A percentile compares a stretch with the other conserved stretches of the same genome.
These are phyloP conservation scores for Matsumurasca onukii DNA, from an alignment of 1,140 invertebrate genomes.

Conservation along the genomic window DNA sequence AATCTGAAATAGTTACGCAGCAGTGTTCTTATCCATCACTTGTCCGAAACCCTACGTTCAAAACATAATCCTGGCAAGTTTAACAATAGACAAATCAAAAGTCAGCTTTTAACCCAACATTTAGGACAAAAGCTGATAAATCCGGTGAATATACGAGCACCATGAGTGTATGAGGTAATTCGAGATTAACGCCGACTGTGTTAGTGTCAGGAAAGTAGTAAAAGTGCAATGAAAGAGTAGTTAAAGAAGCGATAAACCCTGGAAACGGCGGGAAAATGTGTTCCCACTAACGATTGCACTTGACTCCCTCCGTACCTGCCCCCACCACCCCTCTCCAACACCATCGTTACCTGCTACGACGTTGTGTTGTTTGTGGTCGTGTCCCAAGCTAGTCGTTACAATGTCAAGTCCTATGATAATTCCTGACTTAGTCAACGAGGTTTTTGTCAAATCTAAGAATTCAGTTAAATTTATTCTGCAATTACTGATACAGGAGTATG, in stretches of 20 bases:
- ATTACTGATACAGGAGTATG: too few relatives aligned
- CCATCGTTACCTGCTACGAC: background rate
- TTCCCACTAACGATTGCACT: constrained; percentile 12
- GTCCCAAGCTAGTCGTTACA: background rate
- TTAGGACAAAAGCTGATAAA: too few relatives aligned
- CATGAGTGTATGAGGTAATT: too few relatives aligned
- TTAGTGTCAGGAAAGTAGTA: constrained; percentile 20
- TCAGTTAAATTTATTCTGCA: too few relatives aligned
- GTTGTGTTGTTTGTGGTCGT: background rate
- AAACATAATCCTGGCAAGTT: too few relatives aligned
- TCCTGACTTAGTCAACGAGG: background rate
- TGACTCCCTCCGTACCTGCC: constrained; percentile 2
- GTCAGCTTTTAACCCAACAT: too few relatives aligned
- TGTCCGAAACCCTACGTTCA: too few relatives aligned
- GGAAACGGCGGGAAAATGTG: constrained; percentile 19
- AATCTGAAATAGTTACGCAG: too few relatives aligned
- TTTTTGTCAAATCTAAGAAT: background rate
- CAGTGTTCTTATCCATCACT: too few relatives aligned
- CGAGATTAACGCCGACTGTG: background rate
- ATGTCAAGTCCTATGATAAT: background rate
- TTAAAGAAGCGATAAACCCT: constrained; percentile 19
- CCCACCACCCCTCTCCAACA: background rate
- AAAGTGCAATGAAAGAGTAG: constrained; percentile 15
- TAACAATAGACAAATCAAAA: too few relatives aligned
- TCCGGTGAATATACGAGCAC: too few relatives aligned